Evolutionary conservation across 2,888 invertebrate species (phyloP).

Genomic region (Parelbella ahira): DNA sequence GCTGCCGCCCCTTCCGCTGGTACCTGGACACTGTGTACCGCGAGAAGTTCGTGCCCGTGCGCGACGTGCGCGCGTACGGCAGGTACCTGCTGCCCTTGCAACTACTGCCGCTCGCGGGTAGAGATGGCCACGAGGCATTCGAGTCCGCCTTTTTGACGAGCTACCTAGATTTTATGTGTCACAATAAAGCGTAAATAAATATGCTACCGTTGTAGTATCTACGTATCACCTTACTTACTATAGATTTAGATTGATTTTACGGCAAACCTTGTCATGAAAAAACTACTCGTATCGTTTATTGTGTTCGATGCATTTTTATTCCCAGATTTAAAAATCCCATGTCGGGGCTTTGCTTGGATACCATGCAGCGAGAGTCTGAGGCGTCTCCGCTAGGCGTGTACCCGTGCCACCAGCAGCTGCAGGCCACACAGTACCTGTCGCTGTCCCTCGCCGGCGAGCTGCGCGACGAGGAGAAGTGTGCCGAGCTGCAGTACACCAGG

Average conservation of each 20-base stretch:
- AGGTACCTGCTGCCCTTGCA: too few species aligned
- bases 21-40: slow-evolving; percentile 93
- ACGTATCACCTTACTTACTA: too few species aligned
- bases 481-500: slow-evolving; percentile 76
- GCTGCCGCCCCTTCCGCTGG: slow-evolving; percentile 96
- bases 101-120: not conserved
- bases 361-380: slow-evolving; percentile 85
- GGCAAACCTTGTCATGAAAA: not conserved
- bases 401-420: slow-evolving; percentile 84
- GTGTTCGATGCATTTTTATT: too few species aligned
- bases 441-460: slow-evolving; percentile 85
- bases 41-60: slow-evolving; percentile 94
- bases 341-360: slow-evolving; percentile 87
- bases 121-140: slow-evolving; percentile 1
- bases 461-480: slow-evolving; percentile 89
- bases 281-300: too few species aligned
- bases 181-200: too few species aligned
- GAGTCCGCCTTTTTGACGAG: not conserved
- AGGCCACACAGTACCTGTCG: slow-evolving; percentile 87
- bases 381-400: slow-evolving; percentile 87
- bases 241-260: too few species aligned
- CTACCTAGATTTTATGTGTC: too few species aligned
- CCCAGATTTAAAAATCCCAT: slow-evolving; percentile 74
- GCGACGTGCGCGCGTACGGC: slow-evolving; percentile 89
- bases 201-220: too few species aligned